Evolutionary conservation across 2,113 vertebrate species (phyloP).

Genomic region (Xerus inauris): DNA sequence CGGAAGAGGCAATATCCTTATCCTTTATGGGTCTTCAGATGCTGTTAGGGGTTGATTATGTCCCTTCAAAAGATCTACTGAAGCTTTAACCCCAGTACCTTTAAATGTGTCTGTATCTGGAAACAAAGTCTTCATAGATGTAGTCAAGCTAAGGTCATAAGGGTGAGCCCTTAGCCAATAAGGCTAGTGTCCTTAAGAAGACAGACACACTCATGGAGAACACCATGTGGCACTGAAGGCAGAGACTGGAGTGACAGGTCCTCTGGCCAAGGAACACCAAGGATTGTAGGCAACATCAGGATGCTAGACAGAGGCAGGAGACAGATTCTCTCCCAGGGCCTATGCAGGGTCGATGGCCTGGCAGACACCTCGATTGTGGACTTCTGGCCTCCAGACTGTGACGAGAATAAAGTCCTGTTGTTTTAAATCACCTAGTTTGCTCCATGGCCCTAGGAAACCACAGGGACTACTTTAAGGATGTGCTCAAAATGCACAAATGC

Average conservation of each 20-base stretch:
- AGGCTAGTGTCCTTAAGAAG: neutral
- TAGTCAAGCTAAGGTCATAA: neutral
- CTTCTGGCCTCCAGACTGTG: neutral
- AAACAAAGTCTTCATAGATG: neutral
- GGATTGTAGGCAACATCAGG: fast-evolving
- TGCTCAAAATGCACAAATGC: neutral
- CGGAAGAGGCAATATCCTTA: neutral
- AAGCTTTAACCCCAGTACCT: neutral
- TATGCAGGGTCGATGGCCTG: neutral
- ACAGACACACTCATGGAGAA: too few relatives aligned
- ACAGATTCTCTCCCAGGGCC: fast-evolving
- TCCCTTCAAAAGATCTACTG: neutral
- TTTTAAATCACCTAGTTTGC: neutral
- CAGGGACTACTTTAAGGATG: neutral
- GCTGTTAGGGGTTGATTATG: neutral
- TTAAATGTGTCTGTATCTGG: neutral
- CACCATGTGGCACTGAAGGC: fast-evolving
- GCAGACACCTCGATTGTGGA: neutral
- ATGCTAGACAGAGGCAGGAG: neutral
- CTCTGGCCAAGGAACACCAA: neutral
- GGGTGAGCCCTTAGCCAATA: neutral
- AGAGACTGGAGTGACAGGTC: fast-evolving
- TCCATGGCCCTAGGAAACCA: neutral
- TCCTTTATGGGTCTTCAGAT: neutral
- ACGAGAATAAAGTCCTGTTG: neutral